These are phyloP conservation scores for Galleria mellonella DNA, from an alignment of 1,140 invertebrate species.

Conservation along the genomic window DNA sequence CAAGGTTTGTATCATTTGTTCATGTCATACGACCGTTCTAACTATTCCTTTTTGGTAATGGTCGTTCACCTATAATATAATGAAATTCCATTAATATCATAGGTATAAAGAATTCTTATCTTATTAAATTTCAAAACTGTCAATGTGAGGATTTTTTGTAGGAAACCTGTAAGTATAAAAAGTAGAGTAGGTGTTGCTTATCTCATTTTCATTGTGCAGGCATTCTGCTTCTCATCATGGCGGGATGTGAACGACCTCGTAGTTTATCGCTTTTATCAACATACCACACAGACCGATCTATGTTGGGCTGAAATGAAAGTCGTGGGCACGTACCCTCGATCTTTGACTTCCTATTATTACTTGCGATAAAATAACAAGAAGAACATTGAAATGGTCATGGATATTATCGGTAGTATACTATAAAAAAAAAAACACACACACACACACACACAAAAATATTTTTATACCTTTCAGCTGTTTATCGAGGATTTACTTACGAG, in stretches of 20 bases:
- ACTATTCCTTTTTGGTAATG: background rate
- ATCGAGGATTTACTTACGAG: no score
- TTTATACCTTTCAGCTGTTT: no score
- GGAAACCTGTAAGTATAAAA: constrained; percentile 9
- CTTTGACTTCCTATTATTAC: no score
- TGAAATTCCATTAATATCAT: background rate
- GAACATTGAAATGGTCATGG: no score
- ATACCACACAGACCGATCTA: constrained; percentile 23
- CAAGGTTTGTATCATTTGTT: no score
- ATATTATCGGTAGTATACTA: no score
- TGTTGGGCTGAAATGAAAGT: constrained; percentile 13
- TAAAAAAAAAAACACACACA: no score
- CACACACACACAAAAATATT: no score
- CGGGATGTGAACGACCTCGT: constrained; percentile 36
- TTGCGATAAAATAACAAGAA: no score
- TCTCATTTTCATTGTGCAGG: constrained; percentile 13
- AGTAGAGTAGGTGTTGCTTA: constrained; percentile 15
- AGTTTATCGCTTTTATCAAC: constrained; percentile 41
- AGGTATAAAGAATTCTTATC: background rate
- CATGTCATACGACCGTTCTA: no score
- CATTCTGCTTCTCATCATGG: constrained; percentile 18
- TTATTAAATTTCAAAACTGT: constrained; percentile 2
- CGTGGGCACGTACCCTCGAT: constrained; percentile 6
- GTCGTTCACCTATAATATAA: constrained; percentile 11
- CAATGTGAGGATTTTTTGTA: constrained; percentile 4